Evolutionary conservation across 2,888 invertebrate genomes (phyloP), one percentile per base, ranked within the genome.

Genomic region (Rotaria magnacalcarata): DNA sequence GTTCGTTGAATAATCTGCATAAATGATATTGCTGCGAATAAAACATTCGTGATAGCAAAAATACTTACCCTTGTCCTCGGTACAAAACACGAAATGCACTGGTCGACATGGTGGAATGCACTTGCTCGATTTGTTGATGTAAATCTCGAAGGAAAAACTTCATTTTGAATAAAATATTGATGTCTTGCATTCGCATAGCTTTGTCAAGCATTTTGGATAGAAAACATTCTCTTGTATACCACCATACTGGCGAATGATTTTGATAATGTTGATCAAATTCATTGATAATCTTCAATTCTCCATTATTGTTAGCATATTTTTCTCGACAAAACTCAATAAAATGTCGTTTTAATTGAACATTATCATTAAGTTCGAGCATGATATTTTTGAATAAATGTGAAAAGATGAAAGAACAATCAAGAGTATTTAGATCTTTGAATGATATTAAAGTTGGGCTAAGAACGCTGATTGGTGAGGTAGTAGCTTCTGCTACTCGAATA

Each of bases 161-260:
- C 60, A 60, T 60, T 60, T 24, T 24, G 11, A 24, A 60, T 14
- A 60, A 60, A 27, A n/a, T n/a, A n/a, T 60, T 5, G 14, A 60
- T 60, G n/a, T 60, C 27, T 60, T 60, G 60, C 24, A 27, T 60
- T 60, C 60, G 60, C 5, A 60, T n/a, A 11, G 60, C 60, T 60
- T n/a, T 60, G n/a, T 60, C n/a, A n/a, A 60, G 60, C 60, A 60
- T 60, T n/a, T 60, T 60, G 60, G 24, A 60, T 6, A 60, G 60
- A n/a, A 60, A 60, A n/a, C 60, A 60, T n/a, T 60, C 60, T 24
- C 60, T 60, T 27, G 60, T 60, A 60, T 60, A 60, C 60, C 60
- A 60, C 60, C 60, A 60, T n/a, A 27, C 0, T 5, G 60, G 60
- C 7, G 60, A 60, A 60, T 60, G 60, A 5, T 60, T 60, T 27